Base-by-base conservation (phyloP, 2,888 invertebrate species). In the Diaperis boleti region DNA sequence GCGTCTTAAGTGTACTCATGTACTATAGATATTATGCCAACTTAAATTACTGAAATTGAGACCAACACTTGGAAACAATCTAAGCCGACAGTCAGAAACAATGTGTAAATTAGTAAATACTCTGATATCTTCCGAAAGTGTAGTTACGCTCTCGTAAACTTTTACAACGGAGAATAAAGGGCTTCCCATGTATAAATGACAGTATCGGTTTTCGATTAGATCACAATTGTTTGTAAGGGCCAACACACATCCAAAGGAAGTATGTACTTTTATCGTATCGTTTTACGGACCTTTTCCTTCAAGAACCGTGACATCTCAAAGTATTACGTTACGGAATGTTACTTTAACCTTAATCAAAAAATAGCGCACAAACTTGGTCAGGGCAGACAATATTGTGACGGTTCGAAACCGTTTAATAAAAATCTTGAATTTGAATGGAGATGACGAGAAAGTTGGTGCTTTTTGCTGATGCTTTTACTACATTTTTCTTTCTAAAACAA, bases 221-320 rank as follows among this genome's bases (percentile, higher is more conserved):
- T 39, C 10, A 54, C 42, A 50, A 50, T 50, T 35, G 37, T 37
- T 45, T 37, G 20, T 35, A 50, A 50, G 50, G 35, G 20, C 50
- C 22, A 37, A 13, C 29, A 13, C 26, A 26, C 26, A 18, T 13
- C 26, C 26, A 52, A 42, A 42, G 13, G 18, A 42, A 20, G 37
- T n/a, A n/a, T n/a, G n/a, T n/a, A 52, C 14, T 52, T 52, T 52
- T 52, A 52, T 52, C 37, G 52, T 37, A 44, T 55, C 55, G 20
- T 4, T 37, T 50, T 50, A 35, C 50, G 20, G 37, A 11, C 37
- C 22, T 42, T 55, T 55, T 55, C 17, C 31, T 31, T 17, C 33
- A 26, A 20, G 18, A 18, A 37, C 20, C 37, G 20, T 50, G 37
- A 33, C 49, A 37, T 31, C 11, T 22, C 41, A 8, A n/a, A 6